Evolutionary conservation across 2,797 vertebrate species (phyloP), one percentile per base, ranked within the genome.

Genomic region (Corythornis leucogaster): DNA sequence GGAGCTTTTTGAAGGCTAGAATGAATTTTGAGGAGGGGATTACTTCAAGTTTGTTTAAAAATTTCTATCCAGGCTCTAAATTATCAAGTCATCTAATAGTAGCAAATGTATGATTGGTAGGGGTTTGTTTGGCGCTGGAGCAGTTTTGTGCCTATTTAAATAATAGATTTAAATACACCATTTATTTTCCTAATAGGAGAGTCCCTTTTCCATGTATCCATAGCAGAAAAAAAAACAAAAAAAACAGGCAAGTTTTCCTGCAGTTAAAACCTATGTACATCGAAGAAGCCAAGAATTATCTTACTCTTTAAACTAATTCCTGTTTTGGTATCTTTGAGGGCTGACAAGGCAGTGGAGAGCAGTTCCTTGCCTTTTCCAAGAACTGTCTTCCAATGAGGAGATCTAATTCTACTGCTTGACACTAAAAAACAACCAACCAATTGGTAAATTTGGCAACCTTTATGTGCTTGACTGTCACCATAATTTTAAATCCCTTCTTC

Each of bases 81-180:
- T 77, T 9, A 16, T 46, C 30, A 11, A 0, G 0, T 54, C 6
- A 1, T 15, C 9, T 35, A 55, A 35, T 21, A 62, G 3, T 6
- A 53, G 11, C 2, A 6, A 40, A 14, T 74, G 7, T 21, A 5
- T 59, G 53, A 43, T 9, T 77, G 67, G 33, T 5, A 42, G 25
- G 38, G 17, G 2, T 6, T 15, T 13, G 3, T 8, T 40, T 71
- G 42, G n/a, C 62, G 30, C 40, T n/a, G 13, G 54, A 83, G 15
- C 18, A 83, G n/a, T 69, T 87, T 55, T 48, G 22, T 75, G 35
- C 30, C 38, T 40, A 15, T 40, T 40, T 15, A 40, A 40, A 40
- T 40, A 40, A 40, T 40, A 15, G 38, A 40, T 40, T 40, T 40
- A 40, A 85, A 69, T 70, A 20, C 1, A 5, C 2, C 6, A 4